phyloP scores from a whole-genome alignment of 2,797 vertebrate genomes.

The Phyllotis vaccarum region DNA sequence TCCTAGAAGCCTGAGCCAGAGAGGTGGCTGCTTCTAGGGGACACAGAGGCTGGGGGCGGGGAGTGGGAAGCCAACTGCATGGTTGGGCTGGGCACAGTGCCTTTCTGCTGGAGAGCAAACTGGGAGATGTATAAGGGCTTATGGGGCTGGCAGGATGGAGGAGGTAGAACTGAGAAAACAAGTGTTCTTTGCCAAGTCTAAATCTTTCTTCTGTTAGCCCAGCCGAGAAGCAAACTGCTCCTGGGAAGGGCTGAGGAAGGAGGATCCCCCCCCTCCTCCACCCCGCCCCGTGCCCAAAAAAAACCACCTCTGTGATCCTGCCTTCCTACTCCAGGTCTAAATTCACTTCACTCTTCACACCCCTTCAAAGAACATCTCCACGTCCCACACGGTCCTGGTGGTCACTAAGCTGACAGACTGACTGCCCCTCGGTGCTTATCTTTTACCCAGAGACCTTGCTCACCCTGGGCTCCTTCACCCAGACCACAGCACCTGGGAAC shows the following conservation, averaged over 20 bases:
- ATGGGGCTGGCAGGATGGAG: background rate
- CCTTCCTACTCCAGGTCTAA: background rate
- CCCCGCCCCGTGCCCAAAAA: background rate
- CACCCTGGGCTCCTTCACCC: background rate
- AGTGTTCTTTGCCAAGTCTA: background rate
- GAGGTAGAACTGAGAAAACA: background rate
- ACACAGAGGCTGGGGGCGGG: background rate
- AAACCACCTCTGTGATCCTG: background rate
- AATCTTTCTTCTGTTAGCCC: background rate
- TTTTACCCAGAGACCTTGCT: background rate
- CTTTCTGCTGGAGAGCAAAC: background rate
- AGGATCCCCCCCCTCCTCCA: background rate
- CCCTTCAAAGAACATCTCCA: background rate
- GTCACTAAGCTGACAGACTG: background rate
- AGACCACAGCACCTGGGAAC: background rate
- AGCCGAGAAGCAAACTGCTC: background rate
- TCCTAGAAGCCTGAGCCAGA: background rate
- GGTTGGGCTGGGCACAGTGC: rapidly evolving
- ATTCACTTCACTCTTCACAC: background rate
- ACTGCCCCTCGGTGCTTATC: background rate
- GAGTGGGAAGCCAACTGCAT: background rate
- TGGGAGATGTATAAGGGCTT: background rate
- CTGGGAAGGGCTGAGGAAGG: background rate
- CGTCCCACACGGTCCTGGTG: background rate
- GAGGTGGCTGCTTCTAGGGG: background rate